These are phyloP conservation scores for Drosophila anomelani DNA, from an alignment of 2,888 invertebrate species.

Conservation along the genomic window DNA sequence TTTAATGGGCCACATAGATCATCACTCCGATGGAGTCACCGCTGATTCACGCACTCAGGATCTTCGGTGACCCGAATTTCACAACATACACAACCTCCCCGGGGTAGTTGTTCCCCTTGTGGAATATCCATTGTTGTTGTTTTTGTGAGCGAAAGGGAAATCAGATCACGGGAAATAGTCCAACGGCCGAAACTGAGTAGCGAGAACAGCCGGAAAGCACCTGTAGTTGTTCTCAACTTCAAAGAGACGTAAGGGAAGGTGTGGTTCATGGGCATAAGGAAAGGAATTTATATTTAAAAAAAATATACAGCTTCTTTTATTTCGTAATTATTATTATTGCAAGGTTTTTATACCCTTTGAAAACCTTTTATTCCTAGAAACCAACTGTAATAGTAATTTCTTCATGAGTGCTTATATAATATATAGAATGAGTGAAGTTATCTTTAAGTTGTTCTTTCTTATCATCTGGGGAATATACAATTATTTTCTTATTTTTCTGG, in stretches of 20 bases:
- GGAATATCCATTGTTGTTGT: slow-evolving; percentile 3
- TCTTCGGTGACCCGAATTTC: slow-evolving; percentile 22
- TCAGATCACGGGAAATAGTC: slow-evolving; percentile 39
- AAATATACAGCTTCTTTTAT: too few relatives aligned
- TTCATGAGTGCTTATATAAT: too few relatives aligned
- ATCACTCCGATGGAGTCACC: slow-evolving; percentile 21
- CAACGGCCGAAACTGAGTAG: slow-evolving; percentile 20
- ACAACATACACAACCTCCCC: slow-evolving; percentile 1
- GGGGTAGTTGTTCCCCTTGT: slow-evolving; percentile 9
- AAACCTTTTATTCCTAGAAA: background rate
- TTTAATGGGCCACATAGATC: slow-evolving; percentile 19
- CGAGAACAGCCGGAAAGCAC: slow-evolving; percentile 23
- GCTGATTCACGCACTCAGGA: slow-evolving; percentile 23
- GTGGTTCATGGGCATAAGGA: slow-evolving; percentile 14
- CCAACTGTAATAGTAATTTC: background rate
- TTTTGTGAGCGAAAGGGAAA: slow-evolving; percentile 20
- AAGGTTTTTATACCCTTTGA: background rate
- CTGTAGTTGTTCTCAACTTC: slow-evolving; percentile 29
- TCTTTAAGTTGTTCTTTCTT: background rate
- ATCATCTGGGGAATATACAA: background rate
- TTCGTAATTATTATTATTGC: background rate
- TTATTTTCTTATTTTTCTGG: background rate
- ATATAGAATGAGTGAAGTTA: too few relatives aligned
- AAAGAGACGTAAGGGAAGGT: slow-evolving; percentile 12
- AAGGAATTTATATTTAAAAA: background rate